Evolutionary conservation across 2,888 invertebrate genomes (phyloP).

Genomic region (Pasiphila rectangulata): DNA sequence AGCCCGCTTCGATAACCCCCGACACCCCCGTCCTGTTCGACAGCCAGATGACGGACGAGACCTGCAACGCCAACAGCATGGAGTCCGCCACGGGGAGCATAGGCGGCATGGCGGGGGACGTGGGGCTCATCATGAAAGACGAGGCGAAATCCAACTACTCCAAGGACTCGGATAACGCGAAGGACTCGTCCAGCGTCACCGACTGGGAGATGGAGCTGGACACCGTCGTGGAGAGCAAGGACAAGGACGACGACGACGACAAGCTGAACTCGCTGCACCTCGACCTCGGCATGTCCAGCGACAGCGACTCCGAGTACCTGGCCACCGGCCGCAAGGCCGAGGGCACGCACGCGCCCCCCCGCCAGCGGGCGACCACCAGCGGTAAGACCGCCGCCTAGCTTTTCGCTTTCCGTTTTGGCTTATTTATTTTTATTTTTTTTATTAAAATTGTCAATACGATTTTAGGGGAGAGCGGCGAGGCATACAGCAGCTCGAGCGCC

Average conservation of each 20-base stretch:
- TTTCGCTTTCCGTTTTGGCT: constrained; percentile 33
- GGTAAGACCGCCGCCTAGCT: constrained; percentile 51
- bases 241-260: constrained; percentile 68
- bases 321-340: constrained; percentile 56
- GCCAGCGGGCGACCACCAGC: constrained; percentile 57
- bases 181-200: constrained; percentile 67
- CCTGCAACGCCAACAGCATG: constrained; percentile 67
- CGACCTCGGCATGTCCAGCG: constrained; percentile 77
- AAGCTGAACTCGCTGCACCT: constrained; percentile 72
- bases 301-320: constrained; percentile 71
- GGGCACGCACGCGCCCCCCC: constrained; percentile 55
- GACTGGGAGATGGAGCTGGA: constrained; percentile 84
- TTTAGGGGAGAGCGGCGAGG: constrained; percentile 70
- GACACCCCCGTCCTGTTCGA: constrained; percentile 81
- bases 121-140: constrained; percentile 51
- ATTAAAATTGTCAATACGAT: constrained; percentile 45
- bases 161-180: constrained; percentile 57
- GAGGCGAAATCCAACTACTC: constrained; percentile 50
- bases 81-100: constrained; percentile 67
- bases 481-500: constrained; percentile 62
- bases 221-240: constrained; percentile 61
- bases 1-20: constrained; percentile 68
- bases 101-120: constrained; percentile 59
- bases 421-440: constrained; percentile 42
- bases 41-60: constrained; percentile 60